Evolutionary conservation across 2,797 vertebrate species (phyloP), one percentile per base, ranked within the genome.

Genomic region (Oreochromis grahami): DNA sequence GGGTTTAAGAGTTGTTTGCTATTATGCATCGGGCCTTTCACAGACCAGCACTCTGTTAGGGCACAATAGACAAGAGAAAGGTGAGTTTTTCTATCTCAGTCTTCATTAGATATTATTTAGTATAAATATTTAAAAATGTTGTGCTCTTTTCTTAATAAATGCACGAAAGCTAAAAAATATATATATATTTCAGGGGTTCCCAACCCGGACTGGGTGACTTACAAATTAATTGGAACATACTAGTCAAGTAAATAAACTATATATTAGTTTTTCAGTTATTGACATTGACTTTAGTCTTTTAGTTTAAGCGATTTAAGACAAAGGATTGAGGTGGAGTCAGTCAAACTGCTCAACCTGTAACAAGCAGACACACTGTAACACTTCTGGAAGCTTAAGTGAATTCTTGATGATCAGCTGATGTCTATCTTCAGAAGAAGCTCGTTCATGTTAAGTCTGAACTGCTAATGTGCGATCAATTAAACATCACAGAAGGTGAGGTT

Each of bases 241-340:
- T 29, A 19, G 1, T 50, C 26, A 32, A 32, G 17, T 50, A 50
- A 74, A 29, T 74, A 48, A n/a, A 74, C 9, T 74, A 74, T 74
- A 50, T 74, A n/a, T 32, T 74, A 74, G 41, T 11, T 29, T 72
- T 72, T 24, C 24, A 45, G 65, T 48, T 72, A 48, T 29, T 48
- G 15, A 26, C 14, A 19, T 29, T 72, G 68, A 4, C 38, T 43
- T 65, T 65, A 68, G 36, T 41, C 8, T 4, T 43, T 68, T 68
- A 38, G 7, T 17, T 63, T 17, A 12, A 48, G 24, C 1, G 0
- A 45, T 70, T 45, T 1, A 72, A 0, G 65, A 32, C 24, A 72
- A 26, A 48, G 68, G 0, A 29, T 48, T 48, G 8, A 52, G n/a
- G 51, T 21, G 51, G n/a, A 52, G n/a, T 52, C n/a, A n/a, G 19